Evolutionary conservation across 37 sponge, comb jelly and placozoan species (phyloP).

Genomic region (Amphimedon queenslandica): DNA sequence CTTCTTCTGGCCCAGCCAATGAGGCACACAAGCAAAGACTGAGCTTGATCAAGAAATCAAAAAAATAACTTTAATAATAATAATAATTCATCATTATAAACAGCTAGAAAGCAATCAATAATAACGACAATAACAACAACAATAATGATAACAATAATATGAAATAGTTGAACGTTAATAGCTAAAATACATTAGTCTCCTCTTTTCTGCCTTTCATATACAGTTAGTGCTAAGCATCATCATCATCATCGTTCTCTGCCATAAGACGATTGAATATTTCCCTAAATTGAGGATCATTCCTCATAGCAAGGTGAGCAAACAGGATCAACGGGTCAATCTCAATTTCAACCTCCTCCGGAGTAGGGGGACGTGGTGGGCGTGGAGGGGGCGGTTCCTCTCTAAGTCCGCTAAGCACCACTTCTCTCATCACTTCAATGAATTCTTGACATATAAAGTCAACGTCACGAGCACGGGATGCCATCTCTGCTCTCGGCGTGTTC

Average conservation of each 20-base stretch:
- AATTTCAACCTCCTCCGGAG: neutral
- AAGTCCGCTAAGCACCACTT: slow-evolving; percentile 8
- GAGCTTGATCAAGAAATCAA: slow-evolving; percentile 56
- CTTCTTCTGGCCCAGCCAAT: slow-evolving; percentile 28
- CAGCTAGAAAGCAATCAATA: no score
- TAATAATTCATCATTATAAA: no score
- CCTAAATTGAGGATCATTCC: slow-evolving; percentile 6
- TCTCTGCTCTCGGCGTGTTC: slow-evolving; percentile 53
- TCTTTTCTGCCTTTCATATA: slow-evolving; percentile 3
- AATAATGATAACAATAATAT: no score
- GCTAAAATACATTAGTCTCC: no score
- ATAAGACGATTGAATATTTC: neutral
- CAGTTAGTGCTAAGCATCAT: neutral
- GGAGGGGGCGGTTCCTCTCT: neutral
- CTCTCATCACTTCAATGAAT: slow-evolving; percentile 31
- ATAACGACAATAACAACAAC: no score
- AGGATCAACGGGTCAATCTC: neutral
- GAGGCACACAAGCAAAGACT: slow-evolving; percentile 88
- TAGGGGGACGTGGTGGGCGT: neutral
- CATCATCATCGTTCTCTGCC: slow-evolving; percentile 1
- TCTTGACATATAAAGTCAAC: slow-evolving; percentile 35
- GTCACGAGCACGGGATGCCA: slow-evolving; percentile 37
- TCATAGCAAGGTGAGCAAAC: neutral
- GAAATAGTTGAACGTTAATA: no score
- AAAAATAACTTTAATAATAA: slow-evolving; percentile 37